A percentile compares a stretch with the other conserved stretches of the same genome.
Evolutionary conservation across 2,113 vertebrate species (phyloP).

Genomic region (Sakesphorus luctuosus): DNA sequence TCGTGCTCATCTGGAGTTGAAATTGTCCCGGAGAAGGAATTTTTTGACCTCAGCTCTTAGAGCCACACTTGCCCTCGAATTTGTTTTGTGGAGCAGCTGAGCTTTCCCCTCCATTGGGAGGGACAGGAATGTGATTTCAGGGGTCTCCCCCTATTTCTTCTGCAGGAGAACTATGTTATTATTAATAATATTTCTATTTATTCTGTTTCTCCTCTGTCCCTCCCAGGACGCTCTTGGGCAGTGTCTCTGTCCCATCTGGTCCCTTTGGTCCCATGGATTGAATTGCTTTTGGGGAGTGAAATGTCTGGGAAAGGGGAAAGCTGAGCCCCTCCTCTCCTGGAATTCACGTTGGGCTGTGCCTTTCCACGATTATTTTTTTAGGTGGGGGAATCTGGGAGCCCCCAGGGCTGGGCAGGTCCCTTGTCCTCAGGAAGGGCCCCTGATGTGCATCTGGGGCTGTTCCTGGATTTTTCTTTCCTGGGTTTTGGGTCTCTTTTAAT

Average conservation of each 20-base stretch:
- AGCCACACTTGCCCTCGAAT: not conserved
- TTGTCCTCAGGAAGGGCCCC: not conserved
- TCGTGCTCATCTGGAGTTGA: not conserved
- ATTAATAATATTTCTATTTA: not conserved
- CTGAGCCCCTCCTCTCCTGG: not conserved
- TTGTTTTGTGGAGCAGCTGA: not conserved
- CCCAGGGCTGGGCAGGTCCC: not conserved
- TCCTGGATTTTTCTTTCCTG: not conserved
- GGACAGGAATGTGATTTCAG: not conserved
- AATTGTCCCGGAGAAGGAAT: not conserved
- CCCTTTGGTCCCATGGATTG: not conserved
- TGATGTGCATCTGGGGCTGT: not conserved
- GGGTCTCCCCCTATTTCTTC: not conserved
- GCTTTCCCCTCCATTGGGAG: not conserved
- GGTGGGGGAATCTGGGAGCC: not conserved
- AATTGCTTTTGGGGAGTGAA: not conserved
- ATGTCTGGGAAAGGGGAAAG: not conserved
- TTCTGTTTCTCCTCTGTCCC: not conserved
- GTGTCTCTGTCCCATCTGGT: not conserved
- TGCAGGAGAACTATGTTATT: not conserved
- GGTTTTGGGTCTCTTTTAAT: not conserved
- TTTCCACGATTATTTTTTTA: not conserved
- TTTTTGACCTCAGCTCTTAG: not conserved
- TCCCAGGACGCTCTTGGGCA: not conserved
- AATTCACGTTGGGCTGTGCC: accelerated